Percentiles rank a stretch among this genome's conserved stretches.
phyloP scores from a whole-genome alignment of 2,888 invertebrate species.

The Agrilus biguttatus region DNA sequence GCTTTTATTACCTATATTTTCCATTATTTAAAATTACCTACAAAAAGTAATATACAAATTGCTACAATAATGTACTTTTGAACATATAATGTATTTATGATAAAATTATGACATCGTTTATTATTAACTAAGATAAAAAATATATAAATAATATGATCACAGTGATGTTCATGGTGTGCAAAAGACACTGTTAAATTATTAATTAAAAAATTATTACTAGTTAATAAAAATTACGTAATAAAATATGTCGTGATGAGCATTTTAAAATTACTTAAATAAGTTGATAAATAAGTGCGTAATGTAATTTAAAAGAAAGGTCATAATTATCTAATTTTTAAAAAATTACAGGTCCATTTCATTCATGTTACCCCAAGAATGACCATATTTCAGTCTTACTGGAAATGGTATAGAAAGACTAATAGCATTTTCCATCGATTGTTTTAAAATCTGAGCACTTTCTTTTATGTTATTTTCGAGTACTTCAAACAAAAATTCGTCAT shows the following conservation, averaged over 20 bases:
- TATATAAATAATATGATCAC: no score
- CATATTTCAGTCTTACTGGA: slow-evolving; percentile 75
- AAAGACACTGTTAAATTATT: no score
- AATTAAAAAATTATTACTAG: background rate
- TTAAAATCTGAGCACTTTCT: slow-evolving; percentile 47
- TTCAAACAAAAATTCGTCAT: slow-evolving; percentile 94
- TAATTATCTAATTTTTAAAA: background rate
- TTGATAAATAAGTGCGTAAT: no score
- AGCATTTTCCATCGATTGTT: slow-evolving; percentile 67
- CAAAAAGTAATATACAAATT: no score
- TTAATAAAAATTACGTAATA: background rate
- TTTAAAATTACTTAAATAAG: background rate
- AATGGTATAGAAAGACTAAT: slow-evolving; percentile 61
- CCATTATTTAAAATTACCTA: no score
- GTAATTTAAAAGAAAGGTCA: no score
- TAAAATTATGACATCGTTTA: no score
- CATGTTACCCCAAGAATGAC: slow-evolving; percentile 64
- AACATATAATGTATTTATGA: no score
- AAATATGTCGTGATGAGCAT: background rate
- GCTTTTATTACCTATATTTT: no score
- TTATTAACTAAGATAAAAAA: no score
- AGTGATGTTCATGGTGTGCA: background rate
- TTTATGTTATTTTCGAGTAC: slow-evolving; percentile 45
- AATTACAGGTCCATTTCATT: slow-evolving; percentile 20
- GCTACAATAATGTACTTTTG: no score